Evolutionary conservation across 2,113 vertebrate genomes (phyloP).

Genomic region (Malurus elegans): DNA sequence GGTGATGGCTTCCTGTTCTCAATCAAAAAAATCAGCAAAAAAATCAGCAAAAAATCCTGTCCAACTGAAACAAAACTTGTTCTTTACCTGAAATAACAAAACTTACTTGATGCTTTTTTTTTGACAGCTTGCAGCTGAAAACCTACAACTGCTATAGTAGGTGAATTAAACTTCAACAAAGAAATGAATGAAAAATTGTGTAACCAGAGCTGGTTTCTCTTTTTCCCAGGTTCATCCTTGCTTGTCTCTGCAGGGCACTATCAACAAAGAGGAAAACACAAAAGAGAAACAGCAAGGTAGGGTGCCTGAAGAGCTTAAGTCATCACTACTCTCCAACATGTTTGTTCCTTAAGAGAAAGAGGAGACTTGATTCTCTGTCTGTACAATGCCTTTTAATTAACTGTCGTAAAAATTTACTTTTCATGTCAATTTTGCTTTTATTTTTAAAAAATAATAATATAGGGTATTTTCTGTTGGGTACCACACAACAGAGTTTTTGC

Average conservation of each 20-base stretch:
- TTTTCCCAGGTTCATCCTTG: slow-evolving; percentile 71
- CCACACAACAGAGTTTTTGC: background rate
- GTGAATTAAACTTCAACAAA: background rate
- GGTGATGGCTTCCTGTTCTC: background rate
- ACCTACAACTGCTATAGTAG: background rate
- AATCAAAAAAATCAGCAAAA: background rate
- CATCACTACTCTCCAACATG: background rate
- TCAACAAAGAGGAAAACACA: slow-evolving; percentile 9
- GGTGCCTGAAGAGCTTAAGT: background rate
- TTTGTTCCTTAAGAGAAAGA: background rate
- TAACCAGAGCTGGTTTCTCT: background rate
- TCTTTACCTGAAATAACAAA: background rate
- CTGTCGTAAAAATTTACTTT: background rate
- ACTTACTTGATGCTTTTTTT: background rate
- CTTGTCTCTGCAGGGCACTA: slow-evolving; percentile 69
- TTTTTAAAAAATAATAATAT: background rate
- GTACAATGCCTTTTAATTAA: background rate
- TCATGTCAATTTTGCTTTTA: background rate
- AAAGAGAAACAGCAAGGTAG: slow-evolving; percentile 54
- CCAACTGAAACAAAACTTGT: background rate
- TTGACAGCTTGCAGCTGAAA: background rate
- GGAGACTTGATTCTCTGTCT: background rate
- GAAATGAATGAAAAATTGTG: background rate
- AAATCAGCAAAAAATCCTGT: background rate
- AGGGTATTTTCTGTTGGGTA: background rate